Evolutionary conservation across 2,113 vertebrate species (phyloP), one percentile per base, ranked within the genome.

Genomic region (Pao palembangensis): DNA sequence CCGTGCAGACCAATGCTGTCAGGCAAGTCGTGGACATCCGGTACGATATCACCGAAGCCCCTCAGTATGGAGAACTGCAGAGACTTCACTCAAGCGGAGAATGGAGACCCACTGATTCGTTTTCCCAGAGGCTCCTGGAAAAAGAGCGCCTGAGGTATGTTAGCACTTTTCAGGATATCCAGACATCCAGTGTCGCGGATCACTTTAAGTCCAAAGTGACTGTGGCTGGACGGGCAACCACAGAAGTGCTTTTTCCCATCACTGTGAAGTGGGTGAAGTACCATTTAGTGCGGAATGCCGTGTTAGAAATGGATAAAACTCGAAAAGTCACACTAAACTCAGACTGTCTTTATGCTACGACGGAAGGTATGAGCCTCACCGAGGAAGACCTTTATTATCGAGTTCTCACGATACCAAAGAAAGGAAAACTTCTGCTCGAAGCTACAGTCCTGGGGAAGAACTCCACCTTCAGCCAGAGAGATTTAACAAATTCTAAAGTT

Each of bases 121-220:
- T 98, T 80, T 92, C 92, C 51, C 94, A 96, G 59, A 82, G 28
- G 28, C 91, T 94, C 42, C 54, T 96, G 42, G 91, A 93, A 75
- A 87, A 68, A 58, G 82, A 81, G 51, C 72, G 79, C 0, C 76
- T 98, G 34, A 86, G 90, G 49, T 97, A 96, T 55, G 66, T 79
- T 8, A 92, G 88, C 79, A 94, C 90, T 44, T 94, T 86, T 71
- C 90, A 79, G 79, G 88, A 90, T 44, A 77, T 91, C 58, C 93
- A 96, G 74, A 79, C 79, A 10, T 70, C 84, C 59, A 92, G 93
- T 25, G 25, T 87, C 53, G 88, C 69, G 0, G 94, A 96, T 75
- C 80, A 88, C 5, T 96, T 98, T 74, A 93, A 90, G 69, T 96
- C 92, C 81, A 93, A 89, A 89, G 88, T 96, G 62, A 89, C 31